Evolutionary conservation across 1,140 invertebrate genomes (phyloP).

Genomic region (Rhopalosiphum maidis): DNA sequence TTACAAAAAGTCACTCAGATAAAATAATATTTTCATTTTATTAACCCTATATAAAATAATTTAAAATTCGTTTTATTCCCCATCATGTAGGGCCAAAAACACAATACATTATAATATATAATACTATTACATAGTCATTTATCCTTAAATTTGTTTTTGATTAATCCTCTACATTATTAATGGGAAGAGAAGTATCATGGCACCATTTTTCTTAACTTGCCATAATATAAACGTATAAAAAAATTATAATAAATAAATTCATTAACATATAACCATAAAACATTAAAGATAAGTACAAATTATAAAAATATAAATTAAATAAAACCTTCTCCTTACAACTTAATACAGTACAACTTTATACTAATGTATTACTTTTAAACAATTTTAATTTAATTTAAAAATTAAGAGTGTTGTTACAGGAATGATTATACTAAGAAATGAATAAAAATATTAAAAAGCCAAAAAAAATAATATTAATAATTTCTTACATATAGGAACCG

Average conservation of each 20-base stretch:
- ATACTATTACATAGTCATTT: slow-evolving; percentile 18
- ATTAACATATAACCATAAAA: slow-evolving; percentile 14
- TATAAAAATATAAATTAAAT: slow-evolving; percentile 43
- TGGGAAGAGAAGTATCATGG: slow-evolving; percentile 5
- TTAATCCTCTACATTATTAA: slow-evolving; percentile 35
- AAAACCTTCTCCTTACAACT: slow-evolving; percentile 14
- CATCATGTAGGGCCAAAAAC: background rate
- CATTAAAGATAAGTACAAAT: slow-evolving; percentile 41
- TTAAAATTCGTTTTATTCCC: slow-evolving; percentile 38
- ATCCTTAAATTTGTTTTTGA: slow-evolving; percentile 34
- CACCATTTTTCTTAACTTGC: slow-evolving; percentile 14
- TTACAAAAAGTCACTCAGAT: slow-evolving; percentile 21
- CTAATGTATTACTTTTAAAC: background rate
- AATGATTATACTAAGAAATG: slow-evolving; percentile 37
- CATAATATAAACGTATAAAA: slow-evolving; percentile 25
- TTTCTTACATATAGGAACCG: slow-evolving; percentile 31
- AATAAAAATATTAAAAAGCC: slow-evolving; percentile 37
- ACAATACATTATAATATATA: slow-evolving; percentile 12
- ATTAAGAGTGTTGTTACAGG: slow-evolving; percentile 10
- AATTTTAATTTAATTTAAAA: slow-evolving; percentile 38
- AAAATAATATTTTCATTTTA: slow-evolving; percentile 11
- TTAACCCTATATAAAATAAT: slow-evolving; percentile 35
- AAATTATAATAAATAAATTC: slow-evolving; percentile 26
- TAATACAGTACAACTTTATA: background rate
- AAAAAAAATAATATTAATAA: slow-evolving; percentile 16